Evolutionary conservation across 2,888 invertebrate species (phyloP).

Genomic region (Sarcophaga rosellei): DNA sequence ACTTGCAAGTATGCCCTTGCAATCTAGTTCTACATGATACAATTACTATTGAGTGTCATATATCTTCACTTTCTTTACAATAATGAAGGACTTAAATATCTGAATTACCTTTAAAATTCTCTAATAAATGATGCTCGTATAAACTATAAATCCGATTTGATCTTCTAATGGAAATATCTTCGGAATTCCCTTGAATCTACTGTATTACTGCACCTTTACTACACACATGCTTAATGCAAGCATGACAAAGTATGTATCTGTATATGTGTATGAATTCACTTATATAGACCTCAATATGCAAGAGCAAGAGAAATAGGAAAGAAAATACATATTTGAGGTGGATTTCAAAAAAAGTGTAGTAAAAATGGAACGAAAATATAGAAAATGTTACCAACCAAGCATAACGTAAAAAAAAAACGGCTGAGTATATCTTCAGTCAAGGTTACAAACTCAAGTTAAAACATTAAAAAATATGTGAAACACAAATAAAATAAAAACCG

Average conservation of each 20-base stretch:
- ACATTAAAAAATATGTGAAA: conserved; percentile 54
- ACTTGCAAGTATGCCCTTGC: too few relatives aligned
- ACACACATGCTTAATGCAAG: background rate
- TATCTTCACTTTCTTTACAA: too few relatives aligned
- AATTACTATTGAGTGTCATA: too few relatives aligned
- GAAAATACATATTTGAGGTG: conserved; percentile 38
- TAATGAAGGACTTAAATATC: too few relatives aligned
- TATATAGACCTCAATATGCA: background rate
- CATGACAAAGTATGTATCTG: background rate
- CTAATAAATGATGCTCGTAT: too few relatives aligned
- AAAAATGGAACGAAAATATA: conserved; percentile 4
- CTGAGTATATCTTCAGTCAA: conserved; percentile 24
- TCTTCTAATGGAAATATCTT: background rate
- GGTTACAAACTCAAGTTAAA: conserved; percentile 45
- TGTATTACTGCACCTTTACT: background rate
- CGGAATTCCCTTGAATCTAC: background rate
- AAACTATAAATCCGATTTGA: background rate
- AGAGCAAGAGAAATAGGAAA: background rate
- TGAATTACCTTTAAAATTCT: too few relatives aligned
- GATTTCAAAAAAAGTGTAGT: conserved; percentile 2
- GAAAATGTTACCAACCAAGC: background rate
- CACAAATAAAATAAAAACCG: background rate
- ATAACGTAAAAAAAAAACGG: background rate
- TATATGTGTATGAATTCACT: conserved; percentile 8
- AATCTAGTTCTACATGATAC: too few relatives aligned